Evolutionary conservation across 2,888 invertebrate genomes (phyloP).

Genomic region (Aspidiotus rigidus): DNA sequence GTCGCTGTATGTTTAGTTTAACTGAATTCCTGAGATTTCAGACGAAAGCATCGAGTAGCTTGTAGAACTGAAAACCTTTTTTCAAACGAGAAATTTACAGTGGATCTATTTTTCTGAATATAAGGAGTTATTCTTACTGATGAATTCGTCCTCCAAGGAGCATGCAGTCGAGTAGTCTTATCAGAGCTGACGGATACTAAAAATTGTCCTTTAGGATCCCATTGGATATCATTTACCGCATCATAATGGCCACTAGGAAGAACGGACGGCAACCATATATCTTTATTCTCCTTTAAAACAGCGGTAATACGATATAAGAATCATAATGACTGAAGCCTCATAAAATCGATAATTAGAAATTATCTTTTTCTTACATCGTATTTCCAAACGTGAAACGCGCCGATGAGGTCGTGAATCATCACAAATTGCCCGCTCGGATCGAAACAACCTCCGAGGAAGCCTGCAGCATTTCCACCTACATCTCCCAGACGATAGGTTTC

Average conservation of each 20-base stretch:
- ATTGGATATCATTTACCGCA: constrained; percentile 71
- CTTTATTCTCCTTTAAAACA: constrained; percentile 42
- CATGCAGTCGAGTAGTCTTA: constrained; percentile 85
- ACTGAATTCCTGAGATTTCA: too few relatives aligned
- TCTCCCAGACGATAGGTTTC: constrained; percentile 79
- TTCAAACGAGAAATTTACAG: too few relatives aligned
- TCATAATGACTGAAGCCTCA: neutral
- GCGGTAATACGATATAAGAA: neutral
- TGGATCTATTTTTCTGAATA: too few relatives aligned
- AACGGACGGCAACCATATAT: constrained; percentile 57
- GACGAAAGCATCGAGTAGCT: too few relatives aligned
- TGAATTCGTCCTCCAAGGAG: constrained; percentile 46
- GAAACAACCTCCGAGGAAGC: constrained; percentile 82
- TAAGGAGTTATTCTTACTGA: constrained; percentile 6
- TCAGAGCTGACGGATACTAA: constrained; percentile 69
- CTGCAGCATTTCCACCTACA: constrained; percentile 87
- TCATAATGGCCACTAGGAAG: constrained; percentile 74
- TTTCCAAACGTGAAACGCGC: constrained; percentile 82
- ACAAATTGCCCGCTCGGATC: constrained; percentile 59
- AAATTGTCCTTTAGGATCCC: constrained; percentile 73
- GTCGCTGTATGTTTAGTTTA: too few relatives aligned
- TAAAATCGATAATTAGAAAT: neutral
- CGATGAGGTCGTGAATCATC: constrained; percentile 82
- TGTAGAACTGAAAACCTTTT: too few relatives aligned
- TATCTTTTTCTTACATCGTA: constrained; percentile 1